Conservation (phyloP, 2,113 vertebrate species). For the Hypocryptadius cinnamomeus region DNA sequence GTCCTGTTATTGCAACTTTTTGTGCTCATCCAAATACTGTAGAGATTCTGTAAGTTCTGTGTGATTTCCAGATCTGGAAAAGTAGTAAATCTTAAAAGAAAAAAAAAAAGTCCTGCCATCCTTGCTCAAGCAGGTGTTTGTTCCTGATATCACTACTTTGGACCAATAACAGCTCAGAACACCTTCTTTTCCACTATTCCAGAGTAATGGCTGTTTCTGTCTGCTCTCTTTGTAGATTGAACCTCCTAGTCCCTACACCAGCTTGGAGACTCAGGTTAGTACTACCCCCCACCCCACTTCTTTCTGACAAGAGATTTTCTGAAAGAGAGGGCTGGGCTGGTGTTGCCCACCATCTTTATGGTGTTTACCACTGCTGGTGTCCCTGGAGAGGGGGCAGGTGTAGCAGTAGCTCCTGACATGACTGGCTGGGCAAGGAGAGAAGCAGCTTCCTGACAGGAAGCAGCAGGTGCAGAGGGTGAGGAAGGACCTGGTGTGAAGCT, state of each 20-base stretch:
- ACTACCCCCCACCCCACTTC: not conserved
- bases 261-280: constrained; percentile 63
- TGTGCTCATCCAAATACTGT: not conserved
- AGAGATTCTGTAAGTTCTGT: not conserved
- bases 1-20: not conserved
- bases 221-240: constrained; percentile 52
- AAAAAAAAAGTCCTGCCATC: not conserved
- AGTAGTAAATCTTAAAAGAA: not conserved
- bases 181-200: not conserved
- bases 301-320: not conserved
- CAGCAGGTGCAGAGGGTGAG: not conserved
- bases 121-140: not conserved
- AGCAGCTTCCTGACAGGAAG: not conserved
- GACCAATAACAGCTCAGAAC: not conserved
- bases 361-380: not conserved
- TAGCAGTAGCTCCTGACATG: not conserved
- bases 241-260: constrained; percentile 55
- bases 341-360: not conserved
- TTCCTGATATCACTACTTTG: not conserved
- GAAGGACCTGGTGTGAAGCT: not conserved
- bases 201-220: constrained; percentile 11
- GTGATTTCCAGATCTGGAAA: not conserved
- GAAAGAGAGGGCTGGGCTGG: not conserved
- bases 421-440: not conserved
- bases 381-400: not conserved